phyloP scores from a whole-genome alignment of 2,113 vertebrate species.

The Euleptes europaea region DNA sequence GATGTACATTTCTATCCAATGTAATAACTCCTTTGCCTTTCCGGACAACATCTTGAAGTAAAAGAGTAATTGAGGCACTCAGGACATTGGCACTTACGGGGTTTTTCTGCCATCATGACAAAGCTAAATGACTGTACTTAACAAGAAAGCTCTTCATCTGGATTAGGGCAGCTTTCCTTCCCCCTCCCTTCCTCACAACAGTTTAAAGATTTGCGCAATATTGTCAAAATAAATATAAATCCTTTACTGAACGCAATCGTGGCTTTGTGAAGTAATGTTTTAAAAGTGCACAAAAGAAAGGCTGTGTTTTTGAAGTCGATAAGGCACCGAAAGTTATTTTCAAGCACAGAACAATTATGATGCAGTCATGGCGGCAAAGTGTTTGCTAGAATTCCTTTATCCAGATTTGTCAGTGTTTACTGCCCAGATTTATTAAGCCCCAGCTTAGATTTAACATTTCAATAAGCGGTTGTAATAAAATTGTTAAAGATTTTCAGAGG shows the following conservation, averaged over 20 bases:
- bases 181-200: background rate
- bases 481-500: constrained; percentile 8
- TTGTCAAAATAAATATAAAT: background rate
- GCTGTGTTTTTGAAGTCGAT: background rate
- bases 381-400: constrained; percentile 14
- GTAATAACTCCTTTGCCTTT: background rate
- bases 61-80: background rate
- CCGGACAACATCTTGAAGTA: background rate
- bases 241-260: constrained; percentile 2
- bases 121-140: background rate
- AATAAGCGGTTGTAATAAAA: constrained; percentile 8
- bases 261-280: background rate
- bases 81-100: background rate
- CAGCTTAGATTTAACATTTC: background rate
- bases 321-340: background rate
- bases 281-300: constrained; percentile 25
- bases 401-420: constrained; percentile 5
- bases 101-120: background rate
- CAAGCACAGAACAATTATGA: constrained; percentile 10
- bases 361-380: background rate
- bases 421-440: constrained; percentile 1
- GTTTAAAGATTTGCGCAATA: background rate
- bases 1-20: constrained; percentile 24
- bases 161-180: background rate
- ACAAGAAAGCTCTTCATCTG: background rate